phyloP scores from a whole-genome alignment of 2,797 vertebrate genomes.

The Nannoperca obscura region DNA sequence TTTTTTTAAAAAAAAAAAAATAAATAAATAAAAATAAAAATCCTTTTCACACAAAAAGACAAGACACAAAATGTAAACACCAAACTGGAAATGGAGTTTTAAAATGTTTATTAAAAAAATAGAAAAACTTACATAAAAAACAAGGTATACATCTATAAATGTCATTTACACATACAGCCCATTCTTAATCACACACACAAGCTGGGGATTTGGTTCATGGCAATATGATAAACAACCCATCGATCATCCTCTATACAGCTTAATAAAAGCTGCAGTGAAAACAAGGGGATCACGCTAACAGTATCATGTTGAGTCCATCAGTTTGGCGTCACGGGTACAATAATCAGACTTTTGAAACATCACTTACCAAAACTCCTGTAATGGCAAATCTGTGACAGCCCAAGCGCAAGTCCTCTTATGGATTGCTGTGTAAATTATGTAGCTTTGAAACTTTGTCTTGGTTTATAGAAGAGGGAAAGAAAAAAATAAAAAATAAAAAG shows the following conservation, averaged over 20 bases:
- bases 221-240: constrained; percentile 36
- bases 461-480: too few species aligned
- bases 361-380: constrained; percentile 31
- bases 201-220: constrained; percentile 67
- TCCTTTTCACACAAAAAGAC: neutral
- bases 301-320: constrained; percentile 21
- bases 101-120: constrained; percentile 86
- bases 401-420: constrained; percentile 27
- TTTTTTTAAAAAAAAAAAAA: too few species aligned
- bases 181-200: constrained; percentile 60
- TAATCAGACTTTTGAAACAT: constrained; percentile 23
- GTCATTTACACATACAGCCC: constrained; percentile 70
- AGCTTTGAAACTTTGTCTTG: constrained; percentile 61
- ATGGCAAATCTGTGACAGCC: constrained; percentile 25
- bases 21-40: too few species aligned
- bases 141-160: constrained; percentile 75
- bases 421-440: constrained; percentile 45
- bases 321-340: constrained; percentile 28
- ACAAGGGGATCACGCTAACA: constrained; percentile 4
- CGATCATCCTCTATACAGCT: constrained; percentile 31
- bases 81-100: constrained; percentile 54
- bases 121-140: constrained; percentile 81
- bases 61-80: neutral
- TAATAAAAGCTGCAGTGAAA: constrained; percentile 39
- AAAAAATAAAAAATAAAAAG: neutral